Base-by-base conservation (phyloP, 2,797 vertebrate genomes). In the Ctenochaetus hawaiiensis region DNA sequence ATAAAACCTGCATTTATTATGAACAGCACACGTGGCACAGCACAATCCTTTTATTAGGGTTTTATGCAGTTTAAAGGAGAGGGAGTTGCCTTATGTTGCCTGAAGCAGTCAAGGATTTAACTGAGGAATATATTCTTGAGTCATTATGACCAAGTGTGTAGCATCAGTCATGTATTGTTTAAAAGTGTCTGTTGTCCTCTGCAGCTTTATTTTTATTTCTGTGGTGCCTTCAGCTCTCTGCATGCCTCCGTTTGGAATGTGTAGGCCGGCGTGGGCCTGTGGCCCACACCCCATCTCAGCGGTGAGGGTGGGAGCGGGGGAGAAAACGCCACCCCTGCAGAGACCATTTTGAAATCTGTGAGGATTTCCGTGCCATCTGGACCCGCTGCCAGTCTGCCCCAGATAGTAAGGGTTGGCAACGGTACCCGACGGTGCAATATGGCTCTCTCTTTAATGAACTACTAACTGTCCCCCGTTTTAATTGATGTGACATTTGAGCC, bases 401-500 rank as follows among this genome's bases (percentile, higher is more conserved):
- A 94, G 93, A 94, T 94, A 94, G 93, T 94, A 93, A 93, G 92
- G 94, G 92, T 94, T 94, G 94, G 93, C 94, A 95, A 93, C 93
- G 93, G 93, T 94, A 93, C 93, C 93, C 92, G 92, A 94, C 92
- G 91, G 93, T 94, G 94, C 94, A 95, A 95, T 94, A 95, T 94
- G 94, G 94, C 94, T 94, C 92, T 94, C 92, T 94, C 93, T 94
- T 94, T 95, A 95, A 95, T 95, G 93, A 95, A 94, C 93, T 94
- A 93, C 93, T 94, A 94, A 94, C 94, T 94, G 94, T 94, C 94
- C 93, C 93, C 93, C 91, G 92, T 94, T 94, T 95, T 94, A 95
- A 95, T 95, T 94, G 94, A 95, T 94, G 93, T 95, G 94, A 95
- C 94, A 95, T 95, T 95, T 95, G 91, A 95, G 94, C 93, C 93